Evolutionary conservation across 1,140 invertebrate genomes (phyloP), one percentile per base, ranked within the genome.

Genomic region (Hyles vespertilio): DNA sequence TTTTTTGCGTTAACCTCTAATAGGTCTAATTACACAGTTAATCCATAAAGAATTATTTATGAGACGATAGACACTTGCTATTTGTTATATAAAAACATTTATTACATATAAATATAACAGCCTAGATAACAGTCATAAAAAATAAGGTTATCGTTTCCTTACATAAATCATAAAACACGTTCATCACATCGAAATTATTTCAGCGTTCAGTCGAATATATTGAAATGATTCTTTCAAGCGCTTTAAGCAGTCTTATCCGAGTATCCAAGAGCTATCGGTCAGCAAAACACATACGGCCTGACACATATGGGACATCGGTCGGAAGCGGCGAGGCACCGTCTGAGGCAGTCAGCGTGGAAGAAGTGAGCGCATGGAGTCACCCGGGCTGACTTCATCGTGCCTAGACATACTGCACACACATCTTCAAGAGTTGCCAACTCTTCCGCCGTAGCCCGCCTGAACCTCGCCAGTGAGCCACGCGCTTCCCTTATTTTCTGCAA

Each of bases 311-410:
- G 94, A 69, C 94, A 95, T 55, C 91, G 90, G 58, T 93, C 89
- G 32, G 91, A 92, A n/a, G 90, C 89, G 65, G 93, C 93, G 2
- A 95, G 81, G 74, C 94, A 95, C 58, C 91, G 90, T 62, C 94
- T 81, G 12, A 95, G 83, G 74, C 94, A 95, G 71, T 93, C 93
- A 0, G 93, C 93, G 71, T 95, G 94, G 80, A 95, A 95, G 69
- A 94, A 90, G 73, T 95, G 94, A 49, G 93, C 93, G 72, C 94
- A 95, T 1, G 94, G 94, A 1, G 94, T 95, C 1, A 94, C 90
- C 10, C 94, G 86, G 0, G 94, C 94, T 10, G 90, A 91, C 50
- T 85, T 90, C 94, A 95, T 94, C 2, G 81, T 71, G 59, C 91
- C 92, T 7, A 95, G 85, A 70, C 94, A 95, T 10, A 95, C 93